Evolutionary conservation across 2,888 invertebrate genomes (phyloP).

Genomic region (Euclidia mi): DNA sequence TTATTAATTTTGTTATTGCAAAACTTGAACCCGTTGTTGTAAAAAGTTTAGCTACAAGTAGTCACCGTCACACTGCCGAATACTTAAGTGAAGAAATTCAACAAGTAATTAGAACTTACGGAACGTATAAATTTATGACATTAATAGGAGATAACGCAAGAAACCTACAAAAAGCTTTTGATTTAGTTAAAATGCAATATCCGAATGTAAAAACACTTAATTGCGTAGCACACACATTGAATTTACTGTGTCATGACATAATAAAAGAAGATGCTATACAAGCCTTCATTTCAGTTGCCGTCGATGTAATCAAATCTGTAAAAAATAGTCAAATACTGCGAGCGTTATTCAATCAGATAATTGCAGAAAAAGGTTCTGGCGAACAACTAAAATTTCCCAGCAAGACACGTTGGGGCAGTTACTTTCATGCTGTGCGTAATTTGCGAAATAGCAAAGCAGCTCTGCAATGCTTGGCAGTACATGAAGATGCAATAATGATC

Average conservation of each 20-base stretch:
- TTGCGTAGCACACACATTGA: conserved; percentile 33
- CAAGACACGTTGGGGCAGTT: conserved; percentile 30
- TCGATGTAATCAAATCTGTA: conserved; percentile 25
- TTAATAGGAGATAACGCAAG: conserved; percentile 38
- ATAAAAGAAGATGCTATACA: conserved; percentile 20
- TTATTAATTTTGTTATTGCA: conserved; percentile 27
- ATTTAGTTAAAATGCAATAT: conserved; percentile 25
- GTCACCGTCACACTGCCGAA: conserved; percentile 26
- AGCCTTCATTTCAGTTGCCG: conserved; percentile 15
- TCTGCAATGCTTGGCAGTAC: conserved; percentile 37
- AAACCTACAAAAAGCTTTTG: conserved; percentile 38
- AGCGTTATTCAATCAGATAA: conserved; percentile 33
- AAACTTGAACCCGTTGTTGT: conserved; percentile 30
- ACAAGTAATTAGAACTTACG: conserved; percentile 1
- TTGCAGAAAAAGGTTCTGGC: conserved; percentile 38
- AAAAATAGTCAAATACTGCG: conserved; percentile 30
- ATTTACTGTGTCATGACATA: conserved; percentile 28
- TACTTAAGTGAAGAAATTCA: conserved; percentile 28
- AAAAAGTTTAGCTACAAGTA: conserved; percentile 25
- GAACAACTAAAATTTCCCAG: conserved; percentile 41
- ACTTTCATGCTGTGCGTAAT: conserved; percentile 35
- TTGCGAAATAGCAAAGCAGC: conserved; percentile 33
- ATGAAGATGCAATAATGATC: conserved; percentile 32
- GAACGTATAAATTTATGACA: conserved; percentile 28
- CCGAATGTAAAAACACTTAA: conserved; percentile 29